Conservation (phyloP, 2,888 invertebrate species). For the Andrena chrysosceles region DNA sequence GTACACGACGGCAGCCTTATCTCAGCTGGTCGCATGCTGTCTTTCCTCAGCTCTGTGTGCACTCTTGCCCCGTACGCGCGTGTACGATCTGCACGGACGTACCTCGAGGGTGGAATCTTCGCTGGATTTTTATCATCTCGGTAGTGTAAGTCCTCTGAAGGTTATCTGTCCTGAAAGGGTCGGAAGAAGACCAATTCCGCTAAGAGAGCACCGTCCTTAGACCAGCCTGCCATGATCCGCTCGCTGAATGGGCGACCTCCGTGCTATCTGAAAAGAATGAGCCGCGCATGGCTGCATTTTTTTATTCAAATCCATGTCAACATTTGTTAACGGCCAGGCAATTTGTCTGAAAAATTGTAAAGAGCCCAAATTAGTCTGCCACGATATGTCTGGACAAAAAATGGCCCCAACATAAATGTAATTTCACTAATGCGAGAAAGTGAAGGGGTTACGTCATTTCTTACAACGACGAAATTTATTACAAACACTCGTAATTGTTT, state of each 20-base stretch:
- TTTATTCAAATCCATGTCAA: too few relatives aligned
- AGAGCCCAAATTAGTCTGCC: neutral
- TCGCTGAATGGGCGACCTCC: too few relatives aligned
- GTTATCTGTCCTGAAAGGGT: constrained; percentile 32
- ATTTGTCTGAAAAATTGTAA: neutral
- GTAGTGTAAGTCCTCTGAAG: constrained; percentile 28
- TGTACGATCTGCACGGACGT: constrained; percentile 2
- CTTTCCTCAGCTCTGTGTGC: constrained; percentile 10
- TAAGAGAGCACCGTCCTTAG: constrained; percentile 28
- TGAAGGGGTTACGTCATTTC: too few relatives aligned
- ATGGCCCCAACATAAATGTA: too few relatives aligned
- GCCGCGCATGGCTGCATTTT: neutral
- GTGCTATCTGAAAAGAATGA: neutral
- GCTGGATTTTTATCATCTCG: constrained; percentile 29
- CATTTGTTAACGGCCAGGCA: too few relatives aligned
- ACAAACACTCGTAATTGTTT: too few relatives aligned
- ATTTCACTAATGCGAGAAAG: too few relatives aligned
- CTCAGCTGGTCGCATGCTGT: constrained; percentile 43
- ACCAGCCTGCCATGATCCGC: neutral
- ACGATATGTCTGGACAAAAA: neutral
- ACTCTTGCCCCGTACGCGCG: neutral
- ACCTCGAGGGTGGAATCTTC: constrained; percentile 28
- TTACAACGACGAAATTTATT: too few relatives aligned
- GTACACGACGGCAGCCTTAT: constrained; percentile 56
- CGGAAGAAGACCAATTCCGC: constrained; percentile 45